These are phyloP conservation scores for Crematogaster levior DNA, from an alignment of 2,888 invertebrate genomes.

Conservation along the genomic window DNA sequence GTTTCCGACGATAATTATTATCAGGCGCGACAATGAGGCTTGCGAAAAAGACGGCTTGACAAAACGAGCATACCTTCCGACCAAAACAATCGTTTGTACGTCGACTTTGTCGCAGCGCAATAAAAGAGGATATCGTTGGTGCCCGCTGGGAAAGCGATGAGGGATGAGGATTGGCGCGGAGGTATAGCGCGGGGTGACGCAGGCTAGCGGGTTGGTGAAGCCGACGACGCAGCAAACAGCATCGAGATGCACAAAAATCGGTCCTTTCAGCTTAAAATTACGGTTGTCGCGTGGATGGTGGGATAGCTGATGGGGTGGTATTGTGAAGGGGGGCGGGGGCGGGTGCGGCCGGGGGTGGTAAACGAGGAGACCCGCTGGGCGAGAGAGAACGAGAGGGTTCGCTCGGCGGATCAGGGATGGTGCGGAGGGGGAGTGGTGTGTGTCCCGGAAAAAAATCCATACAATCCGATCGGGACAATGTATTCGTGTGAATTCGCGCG, in stretches of 20 bases:
- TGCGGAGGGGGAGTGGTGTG: slow-evolving; percentile 73
- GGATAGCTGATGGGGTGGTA: slow-evolving; percentile 76
- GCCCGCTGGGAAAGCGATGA: slow-evolving; percentile 47
- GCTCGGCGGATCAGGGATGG: slow-evolving; percentile 56
- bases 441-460: slow-evolving; percentile 85
- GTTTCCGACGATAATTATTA: slow-evolving; percentile 63
- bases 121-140: slow-evolving; percentile 59
- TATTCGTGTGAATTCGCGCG: slow-evolving; percentile 84
- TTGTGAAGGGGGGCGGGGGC: slow-evolving; percentile 70
- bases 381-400: slow-evolving; percentile 56
- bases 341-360: slow-evolving; percentile 60
- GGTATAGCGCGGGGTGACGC: slow-evolving; percentile 48
- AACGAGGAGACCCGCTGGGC: slow-evolving; percentile 54
- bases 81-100: slow-evolving; percentile 72
- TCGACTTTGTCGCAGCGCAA: slow-evolving; percentile 67
- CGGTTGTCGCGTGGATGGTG: slow-evolving; percentile 79
- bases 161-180: slow-evolving; percentile 42
- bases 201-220: slow-evolving; percentile 65
- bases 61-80: slow-evolving; percentile 65
- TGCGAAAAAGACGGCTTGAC: slow-evolving; percentile 56
- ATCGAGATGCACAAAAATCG: slow-evolving; percentile 80
- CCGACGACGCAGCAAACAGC: slow-evolving; percentile 78
- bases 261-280: slow-evolving; percentile 83
- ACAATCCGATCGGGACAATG: slow-evolving; percentile 85
- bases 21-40: slow-evolving; percentile 50